phyloP scores from a whole-genome alignment of 2,797 vertebrate genomes.

The Mionectes olivaceus region DNA sequence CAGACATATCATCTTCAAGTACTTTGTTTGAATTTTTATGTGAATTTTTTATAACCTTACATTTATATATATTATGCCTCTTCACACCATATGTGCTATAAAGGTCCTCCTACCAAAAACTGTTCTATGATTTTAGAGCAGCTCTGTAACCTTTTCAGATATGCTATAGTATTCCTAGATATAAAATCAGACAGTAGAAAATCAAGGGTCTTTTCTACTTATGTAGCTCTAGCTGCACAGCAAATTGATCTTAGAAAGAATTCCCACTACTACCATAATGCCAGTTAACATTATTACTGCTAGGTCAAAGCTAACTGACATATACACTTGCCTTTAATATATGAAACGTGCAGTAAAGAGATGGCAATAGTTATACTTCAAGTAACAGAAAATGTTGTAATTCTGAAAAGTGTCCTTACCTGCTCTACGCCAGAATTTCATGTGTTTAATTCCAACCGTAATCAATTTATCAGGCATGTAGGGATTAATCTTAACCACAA shows the following conservation, averaged over 20 bases:
- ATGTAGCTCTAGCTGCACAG: not conserved
- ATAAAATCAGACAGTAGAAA: not conserved
- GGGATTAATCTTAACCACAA: conserved; percentile 96
- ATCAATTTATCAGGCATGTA: conserved; percentile 96
- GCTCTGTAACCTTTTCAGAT: not conserved
- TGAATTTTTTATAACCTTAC: not conserved
- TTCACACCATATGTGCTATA: not conserved
- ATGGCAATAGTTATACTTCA: not conserved
- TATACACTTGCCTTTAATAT: not conserved
- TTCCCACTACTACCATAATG: not conserved
- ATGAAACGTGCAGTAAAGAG: not conserved
- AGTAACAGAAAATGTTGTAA: not conserved
- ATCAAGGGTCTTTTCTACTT: not conserved
- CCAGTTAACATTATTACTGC: not conserved
- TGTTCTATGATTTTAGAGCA: not conserved
- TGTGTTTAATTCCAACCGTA: conserved; percentile 96
- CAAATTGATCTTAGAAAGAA: not conserved
- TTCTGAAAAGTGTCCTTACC: conserved; percentile 79
- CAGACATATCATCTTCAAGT: not conserved
- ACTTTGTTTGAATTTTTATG: not conserved
- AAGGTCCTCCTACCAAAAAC: not conserved
- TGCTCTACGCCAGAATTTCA: conserved; percentile 98
- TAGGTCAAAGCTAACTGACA: not conserved
- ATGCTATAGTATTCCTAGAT: not conserved
- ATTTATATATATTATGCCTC: not conserved